These are phyloP conservation scores for Calyptommatus sinebrachiatus DNA, from an alignment of 2,113 vertebrate genomes.

Conservation along the genomic window DNA sequence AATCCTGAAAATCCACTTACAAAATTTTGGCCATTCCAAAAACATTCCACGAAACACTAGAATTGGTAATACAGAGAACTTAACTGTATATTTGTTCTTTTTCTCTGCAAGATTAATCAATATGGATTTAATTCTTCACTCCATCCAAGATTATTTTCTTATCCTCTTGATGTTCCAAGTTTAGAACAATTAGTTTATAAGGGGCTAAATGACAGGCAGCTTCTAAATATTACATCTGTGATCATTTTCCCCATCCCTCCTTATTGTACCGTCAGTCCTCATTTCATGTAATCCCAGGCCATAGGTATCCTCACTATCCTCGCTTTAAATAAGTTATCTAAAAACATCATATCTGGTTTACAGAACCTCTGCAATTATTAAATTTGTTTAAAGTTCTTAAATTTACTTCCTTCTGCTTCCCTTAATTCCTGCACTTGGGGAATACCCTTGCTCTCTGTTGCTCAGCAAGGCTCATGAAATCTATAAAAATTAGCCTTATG, in stretches of 20 bases:
- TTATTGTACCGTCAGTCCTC: not conserved
- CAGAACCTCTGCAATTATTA: not conserved
- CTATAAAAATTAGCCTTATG: not conserved
- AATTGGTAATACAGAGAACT: too few species aligned
- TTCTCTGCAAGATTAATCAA: too few species aligned
- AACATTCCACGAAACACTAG: too few species aligned
- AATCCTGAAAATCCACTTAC: too few species aligned
- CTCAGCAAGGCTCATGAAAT: not conserved
- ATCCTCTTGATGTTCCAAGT: not conserved
- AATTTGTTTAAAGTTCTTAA: not conserved
- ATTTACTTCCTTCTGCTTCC: not conserved
- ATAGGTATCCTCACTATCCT: not conserved
- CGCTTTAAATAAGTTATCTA: not conserved
- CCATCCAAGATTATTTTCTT: too few species aligned
- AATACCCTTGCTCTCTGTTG: not conserved
- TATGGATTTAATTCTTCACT: too few species aligned
- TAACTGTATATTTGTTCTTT: too few species aligned
- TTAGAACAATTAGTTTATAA: not conserved
- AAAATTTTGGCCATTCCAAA: too few species aligned
- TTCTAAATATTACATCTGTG: not conserved
- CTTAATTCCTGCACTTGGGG: not conserved
- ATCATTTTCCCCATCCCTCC: too few species aligned
- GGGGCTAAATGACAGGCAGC: not conserved
- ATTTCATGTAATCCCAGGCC: not conserved
- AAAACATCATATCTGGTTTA: not conserved